These are phyloP conservation scores for Marcusenius ussheri DNA, from an alignment of 2,113 vertebrate genomes.

Conservation along the genomic window DNA sequence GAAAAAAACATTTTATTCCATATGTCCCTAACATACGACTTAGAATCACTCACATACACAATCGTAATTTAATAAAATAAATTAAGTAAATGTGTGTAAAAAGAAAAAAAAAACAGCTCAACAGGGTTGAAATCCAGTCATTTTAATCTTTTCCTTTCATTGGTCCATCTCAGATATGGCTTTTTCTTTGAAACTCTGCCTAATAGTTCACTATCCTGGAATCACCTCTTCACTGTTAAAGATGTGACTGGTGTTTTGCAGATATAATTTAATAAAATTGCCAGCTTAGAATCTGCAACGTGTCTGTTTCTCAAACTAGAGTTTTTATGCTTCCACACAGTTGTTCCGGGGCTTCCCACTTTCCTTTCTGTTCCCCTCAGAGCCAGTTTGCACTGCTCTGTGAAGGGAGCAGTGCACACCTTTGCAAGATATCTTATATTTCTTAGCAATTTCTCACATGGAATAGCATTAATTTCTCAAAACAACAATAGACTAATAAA, in stretches of 20 bases:
- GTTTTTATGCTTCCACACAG: not conserved
- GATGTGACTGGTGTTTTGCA: not conserved
- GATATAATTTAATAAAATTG: not conserved
- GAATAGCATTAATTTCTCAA: not conserved
- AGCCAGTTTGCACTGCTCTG: not conserved
- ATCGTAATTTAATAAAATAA: not conserved
- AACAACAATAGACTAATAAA: not conserved
- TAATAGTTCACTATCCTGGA: not conserved
- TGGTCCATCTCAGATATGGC: not conserved
- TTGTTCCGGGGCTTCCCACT: not conserved
- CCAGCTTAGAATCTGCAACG: not conserved
- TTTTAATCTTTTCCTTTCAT: not conserved
- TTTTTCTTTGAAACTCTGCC: not conserved
- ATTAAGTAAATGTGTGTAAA: not conserved
- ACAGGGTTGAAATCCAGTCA: not conserved
- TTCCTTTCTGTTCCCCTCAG: not conserved
- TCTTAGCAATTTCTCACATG: not conserved
- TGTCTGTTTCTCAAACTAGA: not conserved
- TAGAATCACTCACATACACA: not conserved
- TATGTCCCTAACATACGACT: not conserved
- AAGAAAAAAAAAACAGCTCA: not conserved
- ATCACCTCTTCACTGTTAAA: not conserved
- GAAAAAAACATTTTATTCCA: slow-evolving; percentile 21
- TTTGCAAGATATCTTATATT: not conserved
- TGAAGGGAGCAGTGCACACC: not conserved